Evolutionary conservation across 2,888 invertebrate genomes (phyloP), one percentile per base, ranked within the genome.

Genomic region (Cybosia mesomella): DNA sequence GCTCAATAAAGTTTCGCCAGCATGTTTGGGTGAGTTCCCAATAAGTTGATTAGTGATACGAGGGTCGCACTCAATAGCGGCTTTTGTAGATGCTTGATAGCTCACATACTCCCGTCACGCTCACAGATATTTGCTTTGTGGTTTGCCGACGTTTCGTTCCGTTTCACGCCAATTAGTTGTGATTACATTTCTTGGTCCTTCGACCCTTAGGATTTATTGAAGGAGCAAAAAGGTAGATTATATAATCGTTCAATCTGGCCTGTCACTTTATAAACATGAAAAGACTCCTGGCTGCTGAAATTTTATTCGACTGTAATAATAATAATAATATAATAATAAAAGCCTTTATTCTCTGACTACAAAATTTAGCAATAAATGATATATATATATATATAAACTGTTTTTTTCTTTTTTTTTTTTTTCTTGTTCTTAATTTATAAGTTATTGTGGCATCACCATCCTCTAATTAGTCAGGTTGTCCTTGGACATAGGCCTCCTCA

Each of bases 31-130:
- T 21, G 28, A 62, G 53, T 49, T 13, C 13, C n/a, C 53, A 53
- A 53, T 62, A 53, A 53, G 49, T 53, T 62, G 53, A 62, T 62
- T 62, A 53, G 49, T 32, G 43, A 21, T 21, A 13, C 53, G n/a
- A 49, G 32, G 11, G 7, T 62, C 53, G 32, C 8, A 21, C 13
- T 39, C 39, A 53, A 62, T 62, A 39, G 2, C 28, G n/a, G 28
- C 32, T 62, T n/a, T 53, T 62, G 62, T 62, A 21, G 62, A 32
- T 24, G 53, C 13, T 49, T 53, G 53, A 53, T 36, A 36, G 36
- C 36, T 36, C 53, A 9, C 43, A 62, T 28, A 62, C n/a, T 28
- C 24, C 15, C 22, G 39, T 60, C 24, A 34, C 15, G 10, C 15
- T 21, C 24, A 22, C 22, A 22, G 39, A 22, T 39, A 60, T 60